Base-by-base conservation (phyloP, 2,797 vertebrate genomes). In the Limosa lapponica region DNA sequence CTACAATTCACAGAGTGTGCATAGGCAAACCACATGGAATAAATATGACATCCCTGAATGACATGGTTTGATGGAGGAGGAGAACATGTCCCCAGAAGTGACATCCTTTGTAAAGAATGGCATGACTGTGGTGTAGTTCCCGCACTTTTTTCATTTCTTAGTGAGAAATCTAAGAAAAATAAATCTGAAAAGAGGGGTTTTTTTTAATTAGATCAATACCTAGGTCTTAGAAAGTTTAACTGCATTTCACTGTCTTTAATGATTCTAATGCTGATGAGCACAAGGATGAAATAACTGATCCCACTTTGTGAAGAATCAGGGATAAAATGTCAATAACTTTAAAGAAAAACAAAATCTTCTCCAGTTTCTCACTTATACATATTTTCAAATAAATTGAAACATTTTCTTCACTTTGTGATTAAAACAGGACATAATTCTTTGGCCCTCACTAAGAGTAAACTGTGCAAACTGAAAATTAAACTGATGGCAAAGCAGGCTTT, bases 311-410 rank as follows among this genome's bases (percentile, higher is more conserved):
- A 87, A 65, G 37, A 92, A 79, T 61, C 14, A 49, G 44, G 77
- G 44, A 67, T 71, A 81, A 94, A 90, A 67, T 67, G n/a, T 37
- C 80, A 90, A 22, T 88, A 86, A 62, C 19, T 58, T 83, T 43
- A 81, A 93, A 83, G 28, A 59, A 77, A 80, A 82, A 6, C 5
- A 70, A 90, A 55, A 6, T 3, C 16, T 72, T 36, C 27, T 74
- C 28, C 19, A 28, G 17, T 78, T 92, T 88, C 52, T 77, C 44
- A 72, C 25, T 69, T 88, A 62, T 9, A 59, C 36, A 37, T 73
- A n/a, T 87, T 91, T 94, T 85, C 64, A 86, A 90, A 84, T 86
- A 79, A 89, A 39, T 20, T 24, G 34, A 93, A 87, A 41, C 8
- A 65, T 89, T 89, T 89, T 54, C 34, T 82, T 52, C 61, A 54